Evolutionary conservation across 2,888 invertebrate species (phyloP), one percentile per base, ranked within the genome.

Genomic region (Pogonocherus hispidulus): DNA sequence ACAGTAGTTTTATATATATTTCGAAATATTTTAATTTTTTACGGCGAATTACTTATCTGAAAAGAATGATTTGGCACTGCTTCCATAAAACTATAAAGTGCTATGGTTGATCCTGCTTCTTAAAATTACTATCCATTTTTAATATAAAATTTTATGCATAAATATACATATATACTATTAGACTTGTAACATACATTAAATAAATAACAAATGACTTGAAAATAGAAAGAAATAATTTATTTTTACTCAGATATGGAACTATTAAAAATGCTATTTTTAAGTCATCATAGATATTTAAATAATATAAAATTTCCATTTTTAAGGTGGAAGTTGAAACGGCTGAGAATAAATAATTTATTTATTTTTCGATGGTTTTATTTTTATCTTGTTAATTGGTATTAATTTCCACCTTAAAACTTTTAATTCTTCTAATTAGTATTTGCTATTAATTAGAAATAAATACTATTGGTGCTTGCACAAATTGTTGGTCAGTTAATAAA

Each of bases 381-480:
- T 20, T 55, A 49, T 41, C 35, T 62, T 62, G 55, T 32, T 62
- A 49, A 65, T 67, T 70, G 66, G 56, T 68, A 73, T 69, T 70
- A 69, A 71, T 63, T 74, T 74, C 70, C 75, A 76, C 69, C 71
- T 75, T 68, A 70, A 72, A 49, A 35, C 62, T 71, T 67, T 67
- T 66, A 71, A 52, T 68, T 64, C 70, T 72, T 72, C 71, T 67
- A 72, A 76, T 65, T 75, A 73, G 70, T 74, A 78, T 72, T 76
- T 72, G 73, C 74, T 73, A 75, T 73, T 78, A 77, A 75, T 27
- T 41, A 41, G 14, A 41, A 76, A 70, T 71, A 70, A 69, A 74
- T 74, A 69, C 73, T 76, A 80, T 80, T 81, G 82, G 82, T 82
- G 82, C 82, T 82, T 82, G 82, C 82, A 82, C 82, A 79, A 78